Percentiles rank a stretch among this genome's conserved stretches.
These are phyloP conservation scores for Botrylloides violaceus DNA, from an alignment of 23 tunicate genomes.

Conservation along the genomic window DNA sequence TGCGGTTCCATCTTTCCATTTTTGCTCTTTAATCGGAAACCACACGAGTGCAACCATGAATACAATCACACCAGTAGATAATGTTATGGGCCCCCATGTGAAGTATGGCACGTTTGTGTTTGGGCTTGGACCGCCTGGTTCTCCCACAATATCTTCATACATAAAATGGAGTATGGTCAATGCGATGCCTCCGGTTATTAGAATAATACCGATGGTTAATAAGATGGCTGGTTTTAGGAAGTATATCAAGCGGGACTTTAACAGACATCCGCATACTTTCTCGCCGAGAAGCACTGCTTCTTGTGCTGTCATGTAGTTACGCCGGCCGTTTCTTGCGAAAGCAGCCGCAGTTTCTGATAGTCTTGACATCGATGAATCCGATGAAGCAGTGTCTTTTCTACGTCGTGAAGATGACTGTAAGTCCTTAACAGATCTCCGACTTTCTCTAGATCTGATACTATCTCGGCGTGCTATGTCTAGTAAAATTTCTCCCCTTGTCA, in stretches of 20 bases:
- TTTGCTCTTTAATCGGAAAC: constrained; percentile 64
- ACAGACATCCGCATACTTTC: constrained; percentile 3
- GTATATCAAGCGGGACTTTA: constrained; percentile 27
- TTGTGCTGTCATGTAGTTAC: constrained; percentile 13
- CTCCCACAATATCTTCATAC: constrained; percentile 34
- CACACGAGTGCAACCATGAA: constrained; percentile 76
- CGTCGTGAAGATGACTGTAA: not conserved
- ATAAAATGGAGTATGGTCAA: constrained; percentile 69
- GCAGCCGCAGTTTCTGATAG: not conserved
- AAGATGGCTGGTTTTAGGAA: constrained; percentile 46
- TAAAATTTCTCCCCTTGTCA: constrained; percentile 3
- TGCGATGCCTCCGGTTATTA: constrained; percentile 41
- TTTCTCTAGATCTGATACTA: constrained; percentile 1
- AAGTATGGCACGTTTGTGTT: constrained; percentile 45
- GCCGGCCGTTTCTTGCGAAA: constrained; percentile 8
- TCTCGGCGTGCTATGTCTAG: constrained; percentile 3
- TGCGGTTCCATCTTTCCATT: constrained; percentile 80
- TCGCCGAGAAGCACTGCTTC: constrained; percentile 19
- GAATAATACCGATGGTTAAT: constrained; percentile 27
- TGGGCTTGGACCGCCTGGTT: not conserved
- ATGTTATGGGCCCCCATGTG: constrained; percentile 69
- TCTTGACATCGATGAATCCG: not conserved
- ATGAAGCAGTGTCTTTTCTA: constrained; percentile 1
- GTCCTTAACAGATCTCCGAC: not conserved
- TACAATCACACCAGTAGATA: constrained; percentile 57